Evolutionary conservation across 2,797 vertebrate species (phyloP).

Genomic region (Centropyge bicolor): DNA sequence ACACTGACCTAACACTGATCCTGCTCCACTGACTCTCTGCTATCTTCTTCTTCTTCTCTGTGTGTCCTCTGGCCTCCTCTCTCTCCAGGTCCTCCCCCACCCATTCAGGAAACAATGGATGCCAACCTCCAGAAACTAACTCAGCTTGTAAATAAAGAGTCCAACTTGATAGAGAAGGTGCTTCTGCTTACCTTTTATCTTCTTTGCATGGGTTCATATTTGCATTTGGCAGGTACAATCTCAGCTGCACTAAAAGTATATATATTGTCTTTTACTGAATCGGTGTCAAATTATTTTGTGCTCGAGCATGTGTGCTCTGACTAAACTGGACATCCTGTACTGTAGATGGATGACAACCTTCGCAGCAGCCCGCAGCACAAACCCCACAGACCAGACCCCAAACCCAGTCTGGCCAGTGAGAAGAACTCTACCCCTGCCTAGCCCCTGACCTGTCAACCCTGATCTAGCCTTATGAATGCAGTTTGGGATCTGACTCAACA

Average conservation of each 20-base stretch:
- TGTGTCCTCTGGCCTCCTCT: slow-evolving; percentile 36
- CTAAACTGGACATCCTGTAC: slow-evolving; percentile 69
- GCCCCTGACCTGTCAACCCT: slow-evolving; percentile 29
- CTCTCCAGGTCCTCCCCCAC: slow-evolving; percentile 86
- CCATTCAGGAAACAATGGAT: slow-evolving; percentile 92
- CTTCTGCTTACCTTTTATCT: slow-evolving; percentile 78
- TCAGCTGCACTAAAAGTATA: slow-evolving; percentile 2
- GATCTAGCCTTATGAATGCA: slow-evolving; percentile 32
- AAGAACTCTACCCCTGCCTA: slow-evolving; percentile 78
- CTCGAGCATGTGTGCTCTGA: slow-evolving; percentile 6
- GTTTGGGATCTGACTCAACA: slow-evolving; percentile 29
- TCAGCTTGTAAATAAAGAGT: slow-evolving; percentile 99
- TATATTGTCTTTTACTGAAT: neutral
- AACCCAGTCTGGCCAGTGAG: slow-evolving; percentile 84
- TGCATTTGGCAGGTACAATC: slow-evolving; percentile 51
- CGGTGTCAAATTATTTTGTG: slow-evolving; percentile 2
- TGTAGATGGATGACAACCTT: slow-evolving; percentile 98
- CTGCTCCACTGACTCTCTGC: slow-evolving; percentile 32
- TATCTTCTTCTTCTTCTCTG: slow-evolving; percentile 32
- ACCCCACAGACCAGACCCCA: slow-evolving; percentile 89
- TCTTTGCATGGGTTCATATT: slow-evolving; percentile 62
- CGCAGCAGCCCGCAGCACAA: slow-evolving; percentile 97
- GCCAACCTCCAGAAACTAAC: slow-evolving; percentile 99
- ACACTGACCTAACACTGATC: slow-evolving; percentile 19
- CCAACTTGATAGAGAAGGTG: slow-evolving; percentile 99